phyloP scores from a whole-genome alignment of 2,113 vertebrate genomes.

The Ammospiza caudacuta region DNA sequence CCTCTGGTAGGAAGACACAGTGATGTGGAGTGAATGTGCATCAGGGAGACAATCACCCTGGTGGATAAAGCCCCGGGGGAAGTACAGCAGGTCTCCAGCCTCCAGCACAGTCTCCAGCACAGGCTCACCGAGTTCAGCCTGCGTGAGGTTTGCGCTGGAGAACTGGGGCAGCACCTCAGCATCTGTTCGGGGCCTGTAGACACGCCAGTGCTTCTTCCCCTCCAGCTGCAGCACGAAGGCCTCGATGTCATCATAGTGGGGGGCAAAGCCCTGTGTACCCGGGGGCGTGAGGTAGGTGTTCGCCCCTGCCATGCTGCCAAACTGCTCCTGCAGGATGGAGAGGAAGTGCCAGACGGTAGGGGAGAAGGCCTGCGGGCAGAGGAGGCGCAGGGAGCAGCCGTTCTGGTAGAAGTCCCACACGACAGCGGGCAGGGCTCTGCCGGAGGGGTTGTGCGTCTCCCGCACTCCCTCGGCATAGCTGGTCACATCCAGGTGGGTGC shows the following conservation, averaged over 20 bases:
- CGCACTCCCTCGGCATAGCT: slow-evolving; percentile 86
- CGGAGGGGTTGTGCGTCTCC: slow-evolving; percentile 89
- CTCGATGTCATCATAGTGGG: slow-evolving; percentile 98
- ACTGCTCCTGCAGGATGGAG: slow-evolving; percentile 92
- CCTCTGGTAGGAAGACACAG: slow-evolving; percentile 92
- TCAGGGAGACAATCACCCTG: slow-evolving; percentile 89
- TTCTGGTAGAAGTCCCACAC: slow-evolving; percentile 93
- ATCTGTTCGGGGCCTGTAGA: slow-evolving; percentile 86
- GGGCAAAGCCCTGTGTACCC: slow-evolving; percentile 92
- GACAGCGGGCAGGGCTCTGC: slow-evolving; percentile 85
- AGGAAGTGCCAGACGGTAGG: slow-evolving; percentile 87
- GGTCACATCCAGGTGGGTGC: slow-evolving; percentile 93
- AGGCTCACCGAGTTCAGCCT: slow-evolving; percentile 84
- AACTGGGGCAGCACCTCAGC: slow-evolving; percentile 68
- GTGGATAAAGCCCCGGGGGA: slow-evolving; percentile 94
- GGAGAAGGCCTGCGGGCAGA: slow-evolving; percentile 93
- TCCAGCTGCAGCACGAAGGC: slow-evolving; percentile 96
- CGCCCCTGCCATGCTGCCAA: slow-evolving; percentile 93
- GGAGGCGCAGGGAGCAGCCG: slow-evolving; percentile 90
- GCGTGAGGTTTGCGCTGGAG: slow-evolving; percentile 82
- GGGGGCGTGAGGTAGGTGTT: slow-evolving; percentile 94
- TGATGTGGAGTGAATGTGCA: slow-evolving; percentile 90
- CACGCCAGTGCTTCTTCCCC: slow-evolving; percentile 93
- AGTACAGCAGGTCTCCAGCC: slow-evolving; percentile 92
- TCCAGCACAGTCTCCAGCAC: slow-evolving; percentile 90